A percentile compares a stretch with the other conserved stretches of the same genome.
These are phyloP conservation scores for Tetragonula clypearis DNA, from an alignment of 1,140 invertebrate genomes.

Conservation along the genomic window DNA sequence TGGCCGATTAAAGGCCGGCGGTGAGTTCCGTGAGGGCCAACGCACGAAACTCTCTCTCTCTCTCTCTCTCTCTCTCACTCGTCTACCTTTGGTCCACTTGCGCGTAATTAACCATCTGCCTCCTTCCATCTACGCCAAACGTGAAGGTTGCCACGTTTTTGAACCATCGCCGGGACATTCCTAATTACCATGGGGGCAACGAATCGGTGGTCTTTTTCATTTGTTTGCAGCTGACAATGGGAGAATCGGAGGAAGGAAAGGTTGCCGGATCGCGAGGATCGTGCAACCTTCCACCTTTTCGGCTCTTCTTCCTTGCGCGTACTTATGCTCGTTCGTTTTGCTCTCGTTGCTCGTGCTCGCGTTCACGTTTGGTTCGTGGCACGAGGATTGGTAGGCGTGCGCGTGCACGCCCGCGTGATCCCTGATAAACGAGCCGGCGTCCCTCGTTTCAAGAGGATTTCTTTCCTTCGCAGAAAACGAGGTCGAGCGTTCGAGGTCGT, in stretches of 20 bases:
- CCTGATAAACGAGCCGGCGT: constrained; percentile 79
- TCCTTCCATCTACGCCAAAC: not conserved
- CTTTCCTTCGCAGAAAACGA: constrained; percentile 70
- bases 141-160: constrained; percentile 53
- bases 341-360: constrained; percentile 9
- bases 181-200: constrained; percentile 71
- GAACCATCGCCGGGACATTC: constrained; percentile 66
- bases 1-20: constrained; percentile 69
- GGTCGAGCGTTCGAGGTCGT: constrained; percentile 63
- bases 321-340: not conserved
- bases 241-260: constrained; percentile 51
- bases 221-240: constrained; percentile 46
- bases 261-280: not conserved
- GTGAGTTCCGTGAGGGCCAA: constrained; percentile 31
- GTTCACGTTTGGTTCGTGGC: constrained; percentile 23
- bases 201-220: constrained; percentile 64
- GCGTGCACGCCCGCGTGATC: constrained; percentile 67
- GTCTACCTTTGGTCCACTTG: constrained; percentile 28
- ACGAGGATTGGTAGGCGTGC: constrained; percentile 69
- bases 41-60: not conserved
- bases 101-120: constrained; percentile 73
- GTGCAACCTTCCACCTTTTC: not conserved
- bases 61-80: not conserved
- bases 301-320: not conserved
- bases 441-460: constrained; percentile 76